Evolutionary conservation across 2,888 invertebrate genomes (phyloP), one percentile per base, ranked within the genome.

Genomic region (Synergus itoensis): DNA sequence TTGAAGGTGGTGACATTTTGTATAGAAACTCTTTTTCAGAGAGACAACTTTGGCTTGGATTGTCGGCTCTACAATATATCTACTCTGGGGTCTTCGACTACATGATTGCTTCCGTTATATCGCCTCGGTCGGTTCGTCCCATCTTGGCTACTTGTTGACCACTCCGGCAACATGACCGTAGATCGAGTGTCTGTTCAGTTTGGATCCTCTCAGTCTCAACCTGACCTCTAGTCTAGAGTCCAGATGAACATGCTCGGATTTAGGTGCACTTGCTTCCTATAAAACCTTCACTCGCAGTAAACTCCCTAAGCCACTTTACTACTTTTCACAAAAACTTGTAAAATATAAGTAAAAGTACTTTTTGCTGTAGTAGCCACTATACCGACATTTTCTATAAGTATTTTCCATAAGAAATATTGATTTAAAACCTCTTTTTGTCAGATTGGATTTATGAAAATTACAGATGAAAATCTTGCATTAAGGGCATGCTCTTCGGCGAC

Each of bases 101-200:
- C 75, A 73, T 81, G 81, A 82, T 81, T 81, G 81, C 81, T 82
- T 79, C 80, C 79, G 75, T 78, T 81, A 79, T 81, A 83, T 80
- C 77, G 73, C 45, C 48, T 57, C 41, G 60, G 40, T 69, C 76
- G 40, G 36, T 9, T 57, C 57, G 9, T 57, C 57, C 76, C 57
- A 76, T 57, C 60, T 16, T 53, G 14, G 53, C 57, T 60, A 76
- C 83, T 83, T 81, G 83, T 83, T 83, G 83, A 83, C 83, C 81
- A 80, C 81, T 81, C 79, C 80, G 80, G 76, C 76, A 76, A 79
- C 83, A 81, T 80, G 81, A 79, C 79, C 77, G 65, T 76, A 76
- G 78, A 80, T 77, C 79, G 67, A 69, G 76, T 73, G 75, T 65
- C 75, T 77, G 41, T 80, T 82, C 79, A 80, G 78, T 79, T 76